phyloP scores from a whole-genome alignment of 2,888 invertebrate genomes.

The Acrobasis repandana region DNA sequence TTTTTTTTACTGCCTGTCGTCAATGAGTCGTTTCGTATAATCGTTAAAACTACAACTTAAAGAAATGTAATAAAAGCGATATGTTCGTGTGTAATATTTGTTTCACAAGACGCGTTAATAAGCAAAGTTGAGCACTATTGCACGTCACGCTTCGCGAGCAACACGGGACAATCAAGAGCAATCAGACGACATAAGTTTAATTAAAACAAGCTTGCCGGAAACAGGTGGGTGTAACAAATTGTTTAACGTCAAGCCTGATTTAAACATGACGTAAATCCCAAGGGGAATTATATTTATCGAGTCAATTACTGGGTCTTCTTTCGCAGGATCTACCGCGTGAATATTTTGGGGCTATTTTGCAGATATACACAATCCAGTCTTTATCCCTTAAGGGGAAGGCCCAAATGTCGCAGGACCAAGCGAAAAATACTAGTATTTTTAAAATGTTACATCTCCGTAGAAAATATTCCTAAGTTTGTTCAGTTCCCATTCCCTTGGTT shows the following conservation, averaged over 20 bases:
- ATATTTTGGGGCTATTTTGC: too few relatives aligned
- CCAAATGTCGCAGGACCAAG: too few relatives aligned
- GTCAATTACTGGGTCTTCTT: constrained; percentile 1
- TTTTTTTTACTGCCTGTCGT: too few relatives aligned
- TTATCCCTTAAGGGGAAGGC: too few relatives aligned
- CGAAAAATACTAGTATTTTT: too few relatives aligned
- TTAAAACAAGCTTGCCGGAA: constrained; percentile 47
- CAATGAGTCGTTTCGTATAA: too few relatives aligned
- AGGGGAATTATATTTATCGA: constrained; percentile 25
- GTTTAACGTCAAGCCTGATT: constrained; percentile 44
- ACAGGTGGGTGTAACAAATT: constrained; percentile 47
- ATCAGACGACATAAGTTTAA: constrained; percentile 54
- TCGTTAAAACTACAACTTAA: too few relatives aligned
- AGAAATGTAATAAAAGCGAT: not conserved
- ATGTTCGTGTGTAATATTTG: not conserved
- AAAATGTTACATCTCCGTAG: too few relatives aligned
- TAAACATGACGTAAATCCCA: constrained; percentile 44
- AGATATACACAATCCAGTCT: too few relatives aligned
- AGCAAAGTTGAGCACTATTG: constrained; percentile 30
- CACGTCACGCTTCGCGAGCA: constrained; percentile 29
- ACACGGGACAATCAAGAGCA: constrained; percentile 43
- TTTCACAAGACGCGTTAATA: constrained; percentile 5
- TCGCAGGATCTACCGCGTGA: too few relatives aligned
- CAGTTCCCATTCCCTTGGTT: too few relatives aligned
- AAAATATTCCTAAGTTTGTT: too few relatives aligned